A percentile compares a stretch with the other conserved stretches of the same genome.
Evolutionary conservation across 1,140 invertebrate genomes (phyloP).

Genomic region (Cydia fagiglandana): DNA sequence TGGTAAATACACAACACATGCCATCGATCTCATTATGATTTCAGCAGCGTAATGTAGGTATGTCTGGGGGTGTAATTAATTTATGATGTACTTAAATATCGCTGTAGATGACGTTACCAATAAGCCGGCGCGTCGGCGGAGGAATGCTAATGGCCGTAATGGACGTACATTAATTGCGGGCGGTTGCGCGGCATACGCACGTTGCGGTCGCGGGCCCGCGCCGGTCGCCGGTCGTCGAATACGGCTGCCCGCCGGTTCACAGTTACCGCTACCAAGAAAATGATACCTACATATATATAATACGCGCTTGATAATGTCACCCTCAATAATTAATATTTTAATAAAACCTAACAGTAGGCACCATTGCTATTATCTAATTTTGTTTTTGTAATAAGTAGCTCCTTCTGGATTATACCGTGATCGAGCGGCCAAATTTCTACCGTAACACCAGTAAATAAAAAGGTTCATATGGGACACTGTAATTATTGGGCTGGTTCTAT

Average conservation of each 20-base stretch:
- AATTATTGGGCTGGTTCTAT: constrained; percentile 46
- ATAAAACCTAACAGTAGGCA: neutral
- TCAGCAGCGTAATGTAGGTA: constrained; percentile 24
- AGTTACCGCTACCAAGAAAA: constrained; percentile 8
- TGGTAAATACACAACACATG: constrained; percentile 11
- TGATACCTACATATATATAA: neutral
- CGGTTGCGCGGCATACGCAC: constrained; percentile 36
- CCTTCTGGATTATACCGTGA: neutral
- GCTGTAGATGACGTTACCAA: constrained; percentile 52
- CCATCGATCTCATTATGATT: constrained; percentile 30
- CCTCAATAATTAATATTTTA: neutral
- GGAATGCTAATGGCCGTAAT: constrained; percentile 52
- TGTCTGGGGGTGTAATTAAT: constrained; percentile 40
- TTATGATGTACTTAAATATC: constrained; percentile 48
- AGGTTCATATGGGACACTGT: constrained; percentile 40
- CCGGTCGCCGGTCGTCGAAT: constrained; percentile 20
- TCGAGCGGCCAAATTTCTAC: constrained; percentile 35
- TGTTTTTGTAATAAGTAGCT: neutral
- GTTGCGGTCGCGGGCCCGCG: constrained; percentile 27
- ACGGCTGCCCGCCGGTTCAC: constrained; percentile 36
- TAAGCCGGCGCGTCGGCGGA: constrained; percentile 44
- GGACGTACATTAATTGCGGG: constrained; percentile 45
- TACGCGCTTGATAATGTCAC: neutral
- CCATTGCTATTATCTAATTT: neutral
- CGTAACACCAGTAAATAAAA: constrained; percentile 47